A percentile compares a stretch with the other conserved stretches of the same genome.
Evolutionary conservation across 2,797 vertebrate genomes (phyloP).

Genomic region (Pangasius krempfi): DNA sequence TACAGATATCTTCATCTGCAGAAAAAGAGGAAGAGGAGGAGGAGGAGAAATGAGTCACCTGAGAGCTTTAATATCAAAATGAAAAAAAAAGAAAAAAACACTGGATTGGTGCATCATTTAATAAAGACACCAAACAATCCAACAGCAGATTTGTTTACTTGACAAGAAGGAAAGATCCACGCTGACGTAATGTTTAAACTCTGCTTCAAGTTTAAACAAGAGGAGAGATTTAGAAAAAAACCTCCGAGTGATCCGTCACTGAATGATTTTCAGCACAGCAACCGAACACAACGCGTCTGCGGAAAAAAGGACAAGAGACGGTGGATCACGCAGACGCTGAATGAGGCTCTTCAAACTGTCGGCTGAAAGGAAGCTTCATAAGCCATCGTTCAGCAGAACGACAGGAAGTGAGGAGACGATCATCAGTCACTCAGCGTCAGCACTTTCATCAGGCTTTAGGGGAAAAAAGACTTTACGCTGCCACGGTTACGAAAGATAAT

Average conservation of each 20-base stretch:
- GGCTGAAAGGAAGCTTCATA: neutral
- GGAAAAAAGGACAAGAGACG: no score
- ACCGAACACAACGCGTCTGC: neutral
- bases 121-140: neutral
- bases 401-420: neutral
- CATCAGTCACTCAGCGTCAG: neutral
- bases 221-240: neutral
- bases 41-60: neutral
- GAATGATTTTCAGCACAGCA: neutral
- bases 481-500: neutral
- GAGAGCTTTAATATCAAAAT: neutral
- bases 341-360: neutral
- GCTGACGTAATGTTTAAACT: neutral
- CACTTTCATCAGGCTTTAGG: neutral
- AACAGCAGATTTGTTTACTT: neutral
- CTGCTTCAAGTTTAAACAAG: neutral
- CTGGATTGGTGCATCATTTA: neutral
- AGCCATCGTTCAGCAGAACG: neutral
- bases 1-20: conserved; percentile 93
- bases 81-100: neutral
- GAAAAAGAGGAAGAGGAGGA: conserved; percentile 16
- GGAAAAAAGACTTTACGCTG: neutral
- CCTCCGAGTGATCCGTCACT: neutral
- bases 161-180: no score
- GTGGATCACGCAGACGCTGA: neutral